Base-by-base conservation (phyloP, 2,888 invertebrate genomes). In the Acrocera orbiculus region DNA sequence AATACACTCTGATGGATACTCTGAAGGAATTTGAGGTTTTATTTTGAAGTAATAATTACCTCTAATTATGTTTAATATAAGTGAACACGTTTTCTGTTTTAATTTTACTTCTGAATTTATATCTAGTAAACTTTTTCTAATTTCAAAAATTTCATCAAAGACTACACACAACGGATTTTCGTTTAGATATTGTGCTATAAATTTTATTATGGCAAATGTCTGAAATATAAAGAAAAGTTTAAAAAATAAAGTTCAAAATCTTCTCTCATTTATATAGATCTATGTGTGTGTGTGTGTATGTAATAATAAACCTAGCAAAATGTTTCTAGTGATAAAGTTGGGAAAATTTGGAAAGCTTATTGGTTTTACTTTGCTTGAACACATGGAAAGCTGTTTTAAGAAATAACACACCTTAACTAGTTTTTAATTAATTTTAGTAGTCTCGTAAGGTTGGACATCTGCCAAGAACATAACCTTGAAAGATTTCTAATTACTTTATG, bases 81-180 rank as follows among this genome's bases (percentile, higher is more conserved):
- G 56, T 30, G 66, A 62, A 2, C 76, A 73, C 15, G 57, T 61
- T 48, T 76, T 76, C 47, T 79, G 77, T 42, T 69, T 72, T 17
- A 78, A 52, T 51, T 74, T 76, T 4, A 78, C 49, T 45, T 70
- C 70, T 47, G 73, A 73, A 9, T 51, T 47, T 7, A 43, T 44
- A 16, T 56, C 49, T 5, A 45, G 47, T 4, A 74, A 47, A 15
- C 66, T 53, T 39, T 62, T 61, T 42, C 73, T 74, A 32, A 78
- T 51, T 27, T 58, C 51, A 38, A 66, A 62, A 38, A 80, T 74
- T 56, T 80, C 79, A 47, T 76, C 74, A 42, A 73, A 72, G 46
- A 77, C 78, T 36, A 76, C 73, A 47, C 71, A 74, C 4, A 80
- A 56, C 1, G 76, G 73, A 57, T 77, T 76, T 42, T 77, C 75